A percentile compares a stretch with the other conserved stretches of the same genome.
Conservation (phyloP, 2,888 invertebrate genomes). For the Gasteruption jaculator region DNA sequence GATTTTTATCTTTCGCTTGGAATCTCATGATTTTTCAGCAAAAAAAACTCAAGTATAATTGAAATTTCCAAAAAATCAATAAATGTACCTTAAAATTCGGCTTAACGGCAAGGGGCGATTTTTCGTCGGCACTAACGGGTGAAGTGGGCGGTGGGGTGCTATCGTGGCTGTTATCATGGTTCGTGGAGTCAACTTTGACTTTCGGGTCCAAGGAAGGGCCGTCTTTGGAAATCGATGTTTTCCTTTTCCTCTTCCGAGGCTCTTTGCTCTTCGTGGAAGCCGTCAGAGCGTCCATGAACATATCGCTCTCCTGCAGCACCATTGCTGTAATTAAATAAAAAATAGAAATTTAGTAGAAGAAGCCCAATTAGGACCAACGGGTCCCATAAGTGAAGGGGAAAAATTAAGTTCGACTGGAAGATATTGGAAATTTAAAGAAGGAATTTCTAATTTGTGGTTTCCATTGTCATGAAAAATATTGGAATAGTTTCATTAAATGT, state of each 20-base stretch:
- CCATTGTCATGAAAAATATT: too few species aligned
- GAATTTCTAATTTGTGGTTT: too few species aligned
- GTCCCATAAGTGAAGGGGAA: too few species aligned
- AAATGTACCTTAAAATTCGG: constrained; percentile 51
- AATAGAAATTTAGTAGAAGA: constrained; percentile 5
- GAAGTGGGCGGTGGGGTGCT: constrained; percentile 53
- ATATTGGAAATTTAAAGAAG: too few species aligned
- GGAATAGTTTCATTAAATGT: too few species aligned
- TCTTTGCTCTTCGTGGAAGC: constrained; percentile 71
- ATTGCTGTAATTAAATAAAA: constrained; percentile 56
- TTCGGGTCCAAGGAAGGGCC: constrained; percentile 56
- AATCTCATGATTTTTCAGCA: background rate
- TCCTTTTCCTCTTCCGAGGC: constrained; percentile 73
- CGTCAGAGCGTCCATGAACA: constrained; percentile 90
- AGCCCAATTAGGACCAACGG: too few species aligned
- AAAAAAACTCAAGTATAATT: constrained; percentile 7
- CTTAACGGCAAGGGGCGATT: constrained; percentile 49
- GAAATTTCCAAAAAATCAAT: background rate
- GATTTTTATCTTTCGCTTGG: too few species aligned
- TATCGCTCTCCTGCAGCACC: constrained; percentile 82
- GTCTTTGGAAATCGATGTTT: constrained; percentile 69
- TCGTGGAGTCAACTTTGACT: constrained; percentile 53
- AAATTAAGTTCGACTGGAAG: too few species aligned
- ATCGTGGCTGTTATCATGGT: constrained; percentile 32
- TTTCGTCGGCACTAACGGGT: constrained; percentile 41